phyloP scores from a whole-genome alignment of 1,140 invertebrate species.

The Calosoma granatense region DNA sequence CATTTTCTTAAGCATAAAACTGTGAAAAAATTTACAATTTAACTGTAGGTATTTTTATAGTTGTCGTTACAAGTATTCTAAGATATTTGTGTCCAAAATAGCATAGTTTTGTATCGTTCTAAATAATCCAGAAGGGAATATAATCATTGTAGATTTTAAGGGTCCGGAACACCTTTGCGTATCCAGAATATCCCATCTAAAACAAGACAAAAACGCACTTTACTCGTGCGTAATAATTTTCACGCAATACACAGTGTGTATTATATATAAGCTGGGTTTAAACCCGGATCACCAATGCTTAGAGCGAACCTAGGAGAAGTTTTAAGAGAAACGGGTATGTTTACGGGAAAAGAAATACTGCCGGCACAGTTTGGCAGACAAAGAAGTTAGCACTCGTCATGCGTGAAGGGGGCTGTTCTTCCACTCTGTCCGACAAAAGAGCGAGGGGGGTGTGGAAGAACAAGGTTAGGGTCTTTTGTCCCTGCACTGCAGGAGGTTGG shows the following conservation, averaged over 20 bases:
- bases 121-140: no score
- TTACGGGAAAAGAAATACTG: not conserved
- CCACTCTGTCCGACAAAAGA: not conserved
- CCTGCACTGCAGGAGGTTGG: not conserved
- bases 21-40: no score
- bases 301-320: not conserved
- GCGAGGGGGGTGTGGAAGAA: not conserved
- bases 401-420: not conserved
- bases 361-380: not conserved
- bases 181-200: no score
- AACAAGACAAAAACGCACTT: not conserved
- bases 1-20: no score
- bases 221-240: not conserved
- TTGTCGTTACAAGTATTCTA: no score
- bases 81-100: no score
- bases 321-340: not conserved
- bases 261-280: not conserved
- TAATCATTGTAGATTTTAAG: not conserved
- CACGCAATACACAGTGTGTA: not conserved
- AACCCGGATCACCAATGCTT: not conserved
- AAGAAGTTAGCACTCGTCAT: not conserved
- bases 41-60: no score
- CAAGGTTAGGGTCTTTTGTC: conserved; percentile 1
- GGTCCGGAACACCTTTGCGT: no score
- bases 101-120: no score